Conservation (phyloP, 2,888 invertebrate genomes). For the Sinhomidia bicolor region DNA sequence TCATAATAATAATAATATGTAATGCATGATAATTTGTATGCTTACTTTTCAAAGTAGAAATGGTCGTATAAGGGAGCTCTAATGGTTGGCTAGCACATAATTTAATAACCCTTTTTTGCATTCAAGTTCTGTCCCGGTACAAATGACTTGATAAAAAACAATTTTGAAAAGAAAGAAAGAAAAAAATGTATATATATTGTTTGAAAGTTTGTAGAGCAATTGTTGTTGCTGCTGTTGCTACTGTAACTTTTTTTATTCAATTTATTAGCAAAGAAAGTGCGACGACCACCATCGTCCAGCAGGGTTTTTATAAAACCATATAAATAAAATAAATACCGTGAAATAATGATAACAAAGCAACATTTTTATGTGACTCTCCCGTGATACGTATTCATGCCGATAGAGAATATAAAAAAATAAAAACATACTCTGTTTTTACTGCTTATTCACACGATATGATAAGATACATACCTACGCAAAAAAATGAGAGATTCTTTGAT, state of each 20-base stretch:
- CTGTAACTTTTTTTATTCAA: background rate
- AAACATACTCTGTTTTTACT: slow-evolving; percentile 30
- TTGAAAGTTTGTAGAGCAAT: background rate
- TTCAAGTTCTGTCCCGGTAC: slow-evolving; percentile 44
- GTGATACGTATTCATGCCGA: slow-evolving; percentile 12
- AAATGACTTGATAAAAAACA: slow-evolving; percentile 31
- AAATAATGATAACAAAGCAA: slow-evolving; percentile 29
- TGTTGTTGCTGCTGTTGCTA: background rate
- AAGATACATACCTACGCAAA: background rate
- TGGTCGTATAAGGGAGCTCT: slow-evolving; percentile 26
- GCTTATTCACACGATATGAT: slow-evolving; percentile 44
- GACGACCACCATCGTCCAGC: slow-evolving; percentile 1
- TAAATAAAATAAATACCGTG: slow-evolving; percentile 22
- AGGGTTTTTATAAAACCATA: background rate
- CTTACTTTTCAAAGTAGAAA: background rate
- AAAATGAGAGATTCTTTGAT: background rate
- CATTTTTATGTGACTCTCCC: background rate
- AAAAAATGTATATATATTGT: background rate
- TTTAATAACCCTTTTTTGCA: slow-evolving; percentile 59
- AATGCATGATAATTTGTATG: background rate
- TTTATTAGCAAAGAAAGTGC: background rate
- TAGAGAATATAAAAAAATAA: too few species aligned
- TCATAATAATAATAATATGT: slow-evolving; percentile 3
- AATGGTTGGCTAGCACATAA: slow-evolving; percentile 56
- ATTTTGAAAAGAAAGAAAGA: background rate